Conservation (phyloP, 92 coral and sea anemone genomes). For the Umimayanthus kanabou region DNA sequence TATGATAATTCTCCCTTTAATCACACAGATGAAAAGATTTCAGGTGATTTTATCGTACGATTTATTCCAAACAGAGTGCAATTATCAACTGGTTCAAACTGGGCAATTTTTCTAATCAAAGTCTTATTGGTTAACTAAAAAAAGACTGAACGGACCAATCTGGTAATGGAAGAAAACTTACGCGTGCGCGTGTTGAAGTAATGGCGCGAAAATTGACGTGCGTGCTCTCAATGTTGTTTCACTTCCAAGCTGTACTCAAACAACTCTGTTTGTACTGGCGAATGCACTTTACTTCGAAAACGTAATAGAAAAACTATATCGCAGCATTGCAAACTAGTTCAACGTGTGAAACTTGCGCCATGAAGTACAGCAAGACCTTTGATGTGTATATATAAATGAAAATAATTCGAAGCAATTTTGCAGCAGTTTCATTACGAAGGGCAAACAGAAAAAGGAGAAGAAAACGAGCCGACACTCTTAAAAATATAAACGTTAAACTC, state of each 20-base stretch:
- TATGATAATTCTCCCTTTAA: too few relatives aligned
- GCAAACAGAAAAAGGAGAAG: too few relatives aligned
- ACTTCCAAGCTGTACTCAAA: not conserved
- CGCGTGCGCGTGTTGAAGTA: not conserved
- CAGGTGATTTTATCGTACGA: not conserved
- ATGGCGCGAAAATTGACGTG: not conserved
- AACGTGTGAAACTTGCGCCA: too few relatives aligned
- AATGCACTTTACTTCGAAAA: too few relatives aligned
- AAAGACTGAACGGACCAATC: not conserved
- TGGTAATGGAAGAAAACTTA: too few relatives aligned
- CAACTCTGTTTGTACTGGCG: not conserved
- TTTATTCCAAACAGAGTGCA: not conserved
- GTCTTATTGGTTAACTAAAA: not conserved
- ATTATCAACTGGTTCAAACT: not conserved
- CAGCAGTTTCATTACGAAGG: too few relatives aligned
- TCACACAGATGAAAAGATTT: not conserved
- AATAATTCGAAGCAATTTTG: too few relatives aligned
- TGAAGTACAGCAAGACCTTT: too few relatives aligned
- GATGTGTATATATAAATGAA: too few relatives aligned
- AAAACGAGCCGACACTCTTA: too few relatives aligned
- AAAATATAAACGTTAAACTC: too few relatives aligned
- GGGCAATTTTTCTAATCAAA: not conserved
- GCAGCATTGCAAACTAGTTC: not conserved
- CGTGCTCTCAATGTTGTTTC: not conserved
- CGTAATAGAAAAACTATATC: not conserved